Evolutionary conservation across 2,113 vertebrate species (phyloP), one percentile per base, ranked within the genome.

Genomic region (Lophotis ruficrista): DNA sequence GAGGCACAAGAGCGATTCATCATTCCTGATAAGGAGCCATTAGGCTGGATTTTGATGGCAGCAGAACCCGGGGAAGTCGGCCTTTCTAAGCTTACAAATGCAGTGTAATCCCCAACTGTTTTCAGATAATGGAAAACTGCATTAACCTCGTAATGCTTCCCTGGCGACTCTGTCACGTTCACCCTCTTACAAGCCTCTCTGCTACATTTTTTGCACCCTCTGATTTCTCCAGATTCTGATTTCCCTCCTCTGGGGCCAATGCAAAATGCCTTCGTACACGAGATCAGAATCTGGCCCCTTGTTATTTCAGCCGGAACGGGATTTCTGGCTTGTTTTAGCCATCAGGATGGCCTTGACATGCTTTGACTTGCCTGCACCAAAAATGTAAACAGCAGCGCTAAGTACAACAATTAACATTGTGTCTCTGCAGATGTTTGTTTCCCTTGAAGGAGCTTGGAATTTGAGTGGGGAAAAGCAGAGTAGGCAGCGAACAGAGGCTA

Each of bases 341-440:
- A 72, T 68, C 86, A 43, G 82, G 38, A 81, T 51, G 82, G 87
- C 82, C 90, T 96, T 95, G 94, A 97, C 81, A 57, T 97, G 94
- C 96, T 98, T 95, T 96, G 95, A 96, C 96, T 94, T 28, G 91
- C 69, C 65, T 64, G 81, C 78, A 94, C 80, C 75, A 94, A 89
- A 96, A 97, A 97, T 96, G 96, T 97, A 97, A 98, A 98, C 96
- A 96, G 93, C 94, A 62, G 68, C 38, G 6, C 95, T 90, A 91
- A 96, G 96, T 93, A 91, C 93, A 97, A 96, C 96, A 97, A 94
- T 97, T 97, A 96, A 94, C 93, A 86, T 90, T 90, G 93, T 90
- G 90, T 82, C 89, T 94, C 94, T 85, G 89, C 95, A 91, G 92
- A 94, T 97, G 94, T 97, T 98, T 96, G 96, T 96, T 97, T 94